A percentile compares a stretch with the other conserved stretches of the same genome.
Evolutionary conservation across 2,888 invertebrate genomes (phyloP).

Genomic region (Oasisia sp.): DNA sequence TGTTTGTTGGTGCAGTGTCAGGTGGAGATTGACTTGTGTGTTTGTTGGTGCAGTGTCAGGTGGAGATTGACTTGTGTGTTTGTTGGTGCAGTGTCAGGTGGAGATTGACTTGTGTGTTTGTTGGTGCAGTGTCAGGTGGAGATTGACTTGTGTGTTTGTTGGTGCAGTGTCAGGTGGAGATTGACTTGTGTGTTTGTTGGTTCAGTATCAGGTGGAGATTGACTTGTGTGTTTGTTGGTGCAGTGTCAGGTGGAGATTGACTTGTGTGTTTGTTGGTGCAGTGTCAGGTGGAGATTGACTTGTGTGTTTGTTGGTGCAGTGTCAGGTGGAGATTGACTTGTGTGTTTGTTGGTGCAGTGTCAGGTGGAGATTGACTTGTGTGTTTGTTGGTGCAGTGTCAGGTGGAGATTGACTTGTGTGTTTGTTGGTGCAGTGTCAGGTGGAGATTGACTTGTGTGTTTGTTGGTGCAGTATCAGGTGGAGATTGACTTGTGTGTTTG

Average conservation of each 20-base stretch:
- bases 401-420: slow-evolving; percentile 10
- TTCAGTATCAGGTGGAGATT: too few species aligned
- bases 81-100: too few species aligned
- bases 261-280: slow-evolving; percentile 32
- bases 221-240: slow-evolving; percentile 17
- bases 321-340: too few species aligned
- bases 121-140: background rate
- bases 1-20: too few species aligned
- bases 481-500: background rate
- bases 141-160: background rate
- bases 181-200: too few species aligned
- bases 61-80: background rate
- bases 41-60: slow-evolving; percentile 43
- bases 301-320: background rate
- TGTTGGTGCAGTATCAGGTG: slow-evolving; percentile 43
- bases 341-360: background rate
- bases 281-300: slow-evolving; percentile 40
- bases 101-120: background rate
- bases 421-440: too few species aligned
- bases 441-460: background rate
- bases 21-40: background rate
- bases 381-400: slow-evolving; percentile 44
- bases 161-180: slow-evolving; percentile 44
- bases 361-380: too few species aligned
- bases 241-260: too few species aligned